Conservation (phyloP, 2,888 invertebrate species). For the Agonum fuliginosum region DNA sequence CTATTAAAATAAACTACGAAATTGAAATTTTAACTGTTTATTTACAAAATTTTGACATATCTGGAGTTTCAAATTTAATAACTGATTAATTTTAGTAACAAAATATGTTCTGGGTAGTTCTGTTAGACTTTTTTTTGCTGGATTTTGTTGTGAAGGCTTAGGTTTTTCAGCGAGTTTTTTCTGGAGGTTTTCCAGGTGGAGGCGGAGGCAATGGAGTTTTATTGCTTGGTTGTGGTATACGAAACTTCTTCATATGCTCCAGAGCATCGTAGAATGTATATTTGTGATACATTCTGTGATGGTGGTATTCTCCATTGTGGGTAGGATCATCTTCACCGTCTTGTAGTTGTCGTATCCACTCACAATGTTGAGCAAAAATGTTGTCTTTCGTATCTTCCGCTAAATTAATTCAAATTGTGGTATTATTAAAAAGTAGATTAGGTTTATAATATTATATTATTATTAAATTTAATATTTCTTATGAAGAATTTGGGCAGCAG, state of each 20-base stretch:
- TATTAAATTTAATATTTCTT: no score
- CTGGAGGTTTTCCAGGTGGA: neutral
- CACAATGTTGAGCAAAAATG: slow-evolving; percentile 12
- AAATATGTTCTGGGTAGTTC: no score
- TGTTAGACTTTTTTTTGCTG: neutral
- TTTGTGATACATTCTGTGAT: slow-evolving; percentile 53
- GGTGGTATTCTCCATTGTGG: slow-evolving; percentile 15
- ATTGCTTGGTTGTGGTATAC: neutral
- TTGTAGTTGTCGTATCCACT: slow-evolving; percentile 35
- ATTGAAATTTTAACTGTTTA: no score
- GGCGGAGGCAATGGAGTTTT: neutral
- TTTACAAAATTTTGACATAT: no score
- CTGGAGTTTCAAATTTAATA: no score
- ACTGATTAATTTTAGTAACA: no score
- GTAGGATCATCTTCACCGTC: slow-evolving; percentile 19
- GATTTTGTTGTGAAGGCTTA: no score
- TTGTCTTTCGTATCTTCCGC: neutral
- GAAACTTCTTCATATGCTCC: neutral
- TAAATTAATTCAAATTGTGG: no score
- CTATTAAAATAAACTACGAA: no score
- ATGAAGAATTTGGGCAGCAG: no score
- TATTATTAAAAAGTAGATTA: no score
- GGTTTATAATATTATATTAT: no score
- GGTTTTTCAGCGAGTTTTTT: slow-evolving; percentile 1
- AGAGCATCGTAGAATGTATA: slow-evolving; percentile 36